A percentile compares a stretch with the other conserved stretches of the same genome.
These are phyloP conservation scores for Pilophorus perplexus DNA, from an alignment of 2,888 invertebrate species.

Conservation along the genomic window DNA sequence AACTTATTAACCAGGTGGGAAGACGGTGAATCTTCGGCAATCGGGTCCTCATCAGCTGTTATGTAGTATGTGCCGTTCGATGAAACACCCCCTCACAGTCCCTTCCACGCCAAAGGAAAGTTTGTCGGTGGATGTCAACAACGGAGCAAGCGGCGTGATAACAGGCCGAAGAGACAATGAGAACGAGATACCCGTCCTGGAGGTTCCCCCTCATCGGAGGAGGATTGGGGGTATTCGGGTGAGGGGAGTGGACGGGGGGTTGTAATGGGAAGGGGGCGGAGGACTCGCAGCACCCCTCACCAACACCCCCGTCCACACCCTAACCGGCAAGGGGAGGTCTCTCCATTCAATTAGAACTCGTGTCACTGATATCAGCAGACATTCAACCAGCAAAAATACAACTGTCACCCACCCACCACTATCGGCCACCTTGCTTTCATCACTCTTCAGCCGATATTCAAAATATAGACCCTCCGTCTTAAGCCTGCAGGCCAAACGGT, in stretches of 20 bases:
- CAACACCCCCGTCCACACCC: not conserved
- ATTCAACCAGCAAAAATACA: slow-evolving; percentile 40
- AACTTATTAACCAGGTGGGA: no score
- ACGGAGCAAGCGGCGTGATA: slow-evolving; percentile 32
- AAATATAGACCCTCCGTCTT: slow-evolving; percentile 28
- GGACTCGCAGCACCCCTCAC: not conserved
- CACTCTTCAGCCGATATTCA: slow-evolving; percentile 38
- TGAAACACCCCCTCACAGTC: no score
- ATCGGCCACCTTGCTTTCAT: slow-evolving; percentile 39
- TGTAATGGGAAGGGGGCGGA: no score
- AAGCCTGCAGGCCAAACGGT: not conserved
- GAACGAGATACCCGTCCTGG: slow-evolving; percentile 28
- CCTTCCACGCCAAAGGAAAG: slow-evolving; percentile 30
- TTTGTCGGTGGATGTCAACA: slow-evolving; percentile 40
- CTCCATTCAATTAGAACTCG: slow-evolving; percentile 40
- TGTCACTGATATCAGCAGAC: slow-evolving; percentile 38
- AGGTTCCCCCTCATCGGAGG: no score
- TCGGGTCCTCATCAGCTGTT: no score
- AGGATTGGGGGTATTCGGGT: no score
- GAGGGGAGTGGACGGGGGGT: no score
- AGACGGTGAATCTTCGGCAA: no score
- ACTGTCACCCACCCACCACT: slow-evolving; percentile 39
- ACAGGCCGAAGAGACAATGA: slow-evolving; percentile 35
- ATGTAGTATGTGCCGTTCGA: no score
- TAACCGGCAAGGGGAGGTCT: not conserved